Evolutionary conservation across 1,140 invertebrate species (phyloP), one percentile per base, ranked within the genome.

Genomic region (Drosophila baimaii): DNA sequence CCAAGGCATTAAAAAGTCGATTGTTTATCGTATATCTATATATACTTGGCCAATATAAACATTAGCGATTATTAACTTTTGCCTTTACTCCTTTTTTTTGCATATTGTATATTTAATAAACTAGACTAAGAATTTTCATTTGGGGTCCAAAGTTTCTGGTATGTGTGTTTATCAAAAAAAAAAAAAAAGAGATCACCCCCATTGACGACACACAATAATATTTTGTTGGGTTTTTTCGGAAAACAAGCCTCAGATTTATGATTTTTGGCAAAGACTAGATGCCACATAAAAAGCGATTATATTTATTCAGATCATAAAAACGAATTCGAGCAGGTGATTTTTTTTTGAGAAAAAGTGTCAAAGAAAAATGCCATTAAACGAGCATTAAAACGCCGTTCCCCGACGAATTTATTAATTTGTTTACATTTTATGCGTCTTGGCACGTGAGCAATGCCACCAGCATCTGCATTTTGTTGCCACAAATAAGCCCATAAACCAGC

Each of bases 41-140:
- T 66, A 68, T 56, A 64, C 64, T 59, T 52, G 15, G 35, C 64
- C 23, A 49, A 72, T 72, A 72, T 88, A 86, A 86, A 86, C 68
- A 86, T 49, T 41, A 27, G 43, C 72, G 59, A 83, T 80, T 83
- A 86, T 86, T 77, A 89, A 86, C 76, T 77, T 83, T 65, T 71
- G 55, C 31, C 56, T 19, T 57, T 64, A 47, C 37, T 46, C n/a
- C n/a, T n/a, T n/a, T n/a, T n/a, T 57, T 61, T 57, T 52, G 59
- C 33, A 29, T 17, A 33, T 23, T 62, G 23, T 47, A 37, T 58
- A 76, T 63, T 74, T 19, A 31, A 54, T 12, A 54, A 23, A 35
- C 21, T 54, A 54, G 31, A n/a, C 31, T n/a, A 35, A 19, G 21
- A 46, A 23, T 27, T 49, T 58, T 27, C 17, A 49, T 71, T 39